Conservation (phyloP, 2,797 vertebrate species). For the Anisognathus igniventris region DNA sequence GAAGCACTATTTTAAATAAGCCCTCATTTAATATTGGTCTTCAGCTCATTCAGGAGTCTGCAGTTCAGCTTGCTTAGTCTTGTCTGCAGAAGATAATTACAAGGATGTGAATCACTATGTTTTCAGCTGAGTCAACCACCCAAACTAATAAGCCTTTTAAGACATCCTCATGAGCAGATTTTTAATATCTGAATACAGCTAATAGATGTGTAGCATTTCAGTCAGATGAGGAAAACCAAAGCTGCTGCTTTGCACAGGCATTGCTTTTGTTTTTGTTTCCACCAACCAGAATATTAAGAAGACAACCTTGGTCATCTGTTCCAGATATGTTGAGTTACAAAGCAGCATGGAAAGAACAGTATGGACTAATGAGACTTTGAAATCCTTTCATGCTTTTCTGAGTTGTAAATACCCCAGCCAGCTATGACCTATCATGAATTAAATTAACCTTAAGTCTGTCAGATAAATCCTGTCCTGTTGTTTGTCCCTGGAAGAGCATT, state of each 20-base stretch:
- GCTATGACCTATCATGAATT: neutral
- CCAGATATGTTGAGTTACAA: neutral
- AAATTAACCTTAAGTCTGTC: neutral
- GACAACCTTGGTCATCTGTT: neutral
- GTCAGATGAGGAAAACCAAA: neutral
- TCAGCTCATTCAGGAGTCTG: neutral
- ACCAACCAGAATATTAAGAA: rapidly evolving
- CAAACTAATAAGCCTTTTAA: neutral
- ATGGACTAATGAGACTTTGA: neutral
- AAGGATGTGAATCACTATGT: neutral
- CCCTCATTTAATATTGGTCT: neutral
- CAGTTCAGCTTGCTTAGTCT: neutral
- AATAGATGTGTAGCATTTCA: neutral
- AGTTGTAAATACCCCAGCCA: neutral
- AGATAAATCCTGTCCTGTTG: neutral
- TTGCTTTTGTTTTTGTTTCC: neutral
- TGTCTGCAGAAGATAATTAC: neutral
- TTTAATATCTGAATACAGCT: neutral
- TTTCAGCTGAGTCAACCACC: neutral
- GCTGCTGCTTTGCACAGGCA: neutral
- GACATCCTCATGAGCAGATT: neutral
- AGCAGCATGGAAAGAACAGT: neutral
- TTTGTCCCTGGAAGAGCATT: neutral
- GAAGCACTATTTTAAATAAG: neutral
- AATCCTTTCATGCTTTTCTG: neutral